Base-by-base conservation (phyloP, 2,113 vertebrate species). In the Brachypodius melanocephalos region DNA sequence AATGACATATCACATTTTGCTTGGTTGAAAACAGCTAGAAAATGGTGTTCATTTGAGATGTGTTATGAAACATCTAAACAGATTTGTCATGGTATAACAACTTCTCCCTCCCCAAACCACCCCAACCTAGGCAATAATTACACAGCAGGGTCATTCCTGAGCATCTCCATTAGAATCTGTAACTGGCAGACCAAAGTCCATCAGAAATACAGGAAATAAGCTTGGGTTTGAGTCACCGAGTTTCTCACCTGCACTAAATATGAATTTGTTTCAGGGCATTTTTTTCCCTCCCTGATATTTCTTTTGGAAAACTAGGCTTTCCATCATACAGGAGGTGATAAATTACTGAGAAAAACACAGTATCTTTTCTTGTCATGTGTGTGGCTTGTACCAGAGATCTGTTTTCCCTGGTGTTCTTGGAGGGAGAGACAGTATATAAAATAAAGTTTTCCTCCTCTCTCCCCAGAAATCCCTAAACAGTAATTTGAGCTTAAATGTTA, bases 251-350 rank as follows among this genome's bases (percentile, higher is more conserved):
- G 69, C 54, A 86, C 45, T 90, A 85, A 97, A 94, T 95, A 92
- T 5, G 31, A 93, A 76, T 71, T 92, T 84, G 68, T 86, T 90
- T 62, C 85, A 90, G 63, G 34, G 65, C 10, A 69, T 85, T 86
- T 78, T 62, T 94, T 96, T 78, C 61, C 8, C 71, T 94, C 67
- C 51, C 40, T 94, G 66, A 88, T 96, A 82, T 97, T 97, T 97
- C 84, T 97, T 96, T 96, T 90, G 89, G 94, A 97, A 97, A 97
- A 97, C 80, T 88, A 95, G 92, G 84, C 67, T 96, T 97, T 98
- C 91, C 95, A 97, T 98, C 97, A 97, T 94, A 88, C 7, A 85
- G 90, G 95, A 95, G 86, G 87, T 97, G 97, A 98, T 97, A 96
- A 97, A 98, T 97, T 97, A 90, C 96, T 59, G 46, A 93, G 93